These are phyloP conservation scores for Drosophila sturtevanti DNA, from an alignment of 1,140 invertebrate genomes.

Conservation along the genomic window DNA sequence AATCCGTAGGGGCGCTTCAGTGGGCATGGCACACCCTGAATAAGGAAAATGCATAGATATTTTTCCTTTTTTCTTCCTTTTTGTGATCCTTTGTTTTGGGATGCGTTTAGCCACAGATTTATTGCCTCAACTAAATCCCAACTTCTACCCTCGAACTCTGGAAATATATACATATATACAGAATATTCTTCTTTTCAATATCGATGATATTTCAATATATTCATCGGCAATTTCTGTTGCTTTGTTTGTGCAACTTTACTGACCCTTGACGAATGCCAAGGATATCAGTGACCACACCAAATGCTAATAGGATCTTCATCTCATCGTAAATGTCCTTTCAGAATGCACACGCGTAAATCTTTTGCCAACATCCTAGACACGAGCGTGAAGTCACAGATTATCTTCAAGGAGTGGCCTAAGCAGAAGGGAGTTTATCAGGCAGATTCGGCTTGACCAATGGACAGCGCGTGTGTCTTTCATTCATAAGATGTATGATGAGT, in stretches of 20 bases:
- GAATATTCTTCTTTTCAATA: not conserved
- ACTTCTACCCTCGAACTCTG: constrained; percentile 29
- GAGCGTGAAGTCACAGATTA: constrained; percentile 47
- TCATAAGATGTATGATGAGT: constrained; percentile 28
- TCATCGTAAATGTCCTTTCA: not conserved
- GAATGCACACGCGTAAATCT: constrained; percentile 35
- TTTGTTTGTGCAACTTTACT: constrained; percentile 17
- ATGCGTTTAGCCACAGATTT: constrained; percentile 71
- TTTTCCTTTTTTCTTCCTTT: constrained; percentile 48
- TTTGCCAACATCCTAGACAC: not conserved
- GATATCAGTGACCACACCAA: not conserved
- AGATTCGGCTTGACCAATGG: constrained; percentile 57
- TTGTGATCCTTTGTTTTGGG: constrained; percentile 56
- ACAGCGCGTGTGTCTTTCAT: constrained; percentile 44
- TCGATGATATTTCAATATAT: constrained; percentile 59
- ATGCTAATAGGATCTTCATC: constrained; percentile 28
- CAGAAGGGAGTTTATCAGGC: constrained; percentile 28
- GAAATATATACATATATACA: not conserved
- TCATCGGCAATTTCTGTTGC: constrained; percentile 13
- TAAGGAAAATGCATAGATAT: constrained; percentile 32
- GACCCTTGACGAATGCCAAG: constrained; percentile 32
- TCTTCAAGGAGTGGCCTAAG: constrained; percentile 34
- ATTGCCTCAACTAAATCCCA: constrained; percentile 48
- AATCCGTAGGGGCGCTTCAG: constrained; percentile 30
- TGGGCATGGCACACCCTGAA: constrained; percentile 19